Base-by-base conservation (phyloP, 2,888 invertebrate genomes). In the Mythimna impura region DNA sequence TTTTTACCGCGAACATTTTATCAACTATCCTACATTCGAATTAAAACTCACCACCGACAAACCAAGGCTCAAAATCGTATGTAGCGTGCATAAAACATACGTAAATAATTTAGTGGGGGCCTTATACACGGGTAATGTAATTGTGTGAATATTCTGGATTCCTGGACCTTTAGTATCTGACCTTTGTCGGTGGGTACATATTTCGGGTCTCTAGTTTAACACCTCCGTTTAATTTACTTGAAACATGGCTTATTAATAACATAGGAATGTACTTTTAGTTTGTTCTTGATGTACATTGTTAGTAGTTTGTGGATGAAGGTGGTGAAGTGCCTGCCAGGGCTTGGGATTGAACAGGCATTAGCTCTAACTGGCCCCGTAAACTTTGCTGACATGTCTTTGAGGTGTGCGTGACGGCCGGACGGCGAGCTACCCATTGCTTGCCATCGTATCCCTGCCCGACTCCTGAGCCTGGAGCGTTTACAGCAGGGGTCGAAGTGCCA, bases 111-210 rank as follows among this genome's bases (percentile, higher is more conserved):
- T 73, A 78, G 65, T 63, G 22, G 22, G 61, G 20, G 17, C 65
- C 20, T 30, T 63, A 61, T 71, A 82, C 72, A 79, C 57, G 75
- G 83, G 73, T 72, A 57, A 71, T 64, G 84, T 85, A 84, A 84
- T 85, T 85, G 84, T 73, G 86, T 76, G 82, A 85, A 85, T 85
- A 80, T 78, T 85, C 70, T 76, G 80, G 67, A 85, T 85, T 84
- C 84, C 50, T 82, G 72, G 57, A 67, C 76, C 82, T 65, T 70
- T 61, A 57, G 55, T 66, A 67, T 66, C 58, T 66, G 79, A 83
- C 83, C 82, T 73, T 66, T 80, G 70, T 73, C 57, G 69, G 84
- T 71, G 50, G 50, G 67, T 71, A 76, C 73, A 76, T 71, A 81
- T 70, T 81, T 74, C 60, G 83, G 63, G 67, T 0, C 43, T 62